phyloP scores from a whole-genome alignment of 2,113 vertebrate genomes.

The Semnopithecus entellus region DNA sequence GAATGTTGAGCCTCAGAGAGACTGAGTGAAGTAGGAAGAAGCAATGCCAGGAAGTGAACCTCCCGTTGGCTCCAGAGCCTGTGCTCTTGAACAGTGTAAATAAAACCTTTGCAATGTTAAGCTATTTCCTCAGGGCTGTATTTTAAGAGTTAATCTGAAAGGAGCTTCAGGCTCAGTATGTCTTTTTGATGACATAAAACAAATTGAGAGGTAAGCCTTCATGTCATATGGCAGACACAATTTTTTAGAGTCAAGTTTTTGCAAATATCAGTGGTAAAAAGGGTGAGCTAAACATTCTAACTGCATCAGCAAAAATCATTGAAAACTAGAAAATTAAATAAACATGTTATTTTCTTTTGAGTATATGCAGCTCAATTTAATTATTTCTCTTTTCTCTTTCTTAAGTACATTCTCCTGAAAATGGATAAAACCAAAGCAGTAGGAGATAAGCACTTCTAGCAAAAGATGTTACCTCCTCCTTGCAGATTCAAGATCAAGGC shows the following conservation, averaged over 20 bases:
- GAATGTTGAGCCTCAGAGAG: neutral
- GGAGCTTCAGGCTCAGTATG: neutral
- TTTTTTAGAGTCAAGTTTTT: slow-evolving; percentile 6
- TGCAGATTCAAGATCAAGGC: slow-evolving; percentile 82
- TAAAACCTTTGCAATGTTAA: neutral
- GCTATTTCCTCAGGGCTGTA: neutral
- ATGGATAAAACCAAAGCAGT: slow-evolving; percentile 70
- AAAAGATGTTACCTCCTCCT: slow-evolving; percentile 70
- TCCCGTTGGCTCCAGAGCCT: neutral
- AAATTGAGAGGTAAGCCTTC: neutral
- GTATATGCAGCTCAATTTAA: slow-evolving; percentile 36
- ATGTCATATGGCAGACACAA: neutral
- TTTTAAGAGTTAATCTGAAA: slow-evolving; percentile 12
- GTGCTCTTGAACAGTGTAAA: neutral
- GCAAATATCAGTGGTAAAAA: neutral
- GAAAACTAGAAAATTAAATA: slow-evolving; percentile 60
- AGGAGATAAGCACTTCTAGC: slow-evolving; percentile 72
- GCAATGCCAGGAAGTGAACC: neutral
- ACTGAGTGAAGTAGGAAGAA: neutral
- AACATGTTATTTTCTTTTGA: slow-evolving; percentile 23
- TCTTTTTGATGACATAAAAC: slow-evolving; percentile 34
- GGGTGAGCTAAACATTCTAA: slow-evolving; percentile 33
- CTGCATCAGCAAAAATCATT: neutral
- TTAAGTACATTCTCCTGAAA: slow-evolving; percentile 69
- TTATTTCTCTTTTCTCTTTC: slow-evolving; percentile 29